These are phyloP conservation scores for Pinna nobilis DNA, from an alignment of 1,140 invertebrate genomes.

Conservation along the genomic window DNA sequence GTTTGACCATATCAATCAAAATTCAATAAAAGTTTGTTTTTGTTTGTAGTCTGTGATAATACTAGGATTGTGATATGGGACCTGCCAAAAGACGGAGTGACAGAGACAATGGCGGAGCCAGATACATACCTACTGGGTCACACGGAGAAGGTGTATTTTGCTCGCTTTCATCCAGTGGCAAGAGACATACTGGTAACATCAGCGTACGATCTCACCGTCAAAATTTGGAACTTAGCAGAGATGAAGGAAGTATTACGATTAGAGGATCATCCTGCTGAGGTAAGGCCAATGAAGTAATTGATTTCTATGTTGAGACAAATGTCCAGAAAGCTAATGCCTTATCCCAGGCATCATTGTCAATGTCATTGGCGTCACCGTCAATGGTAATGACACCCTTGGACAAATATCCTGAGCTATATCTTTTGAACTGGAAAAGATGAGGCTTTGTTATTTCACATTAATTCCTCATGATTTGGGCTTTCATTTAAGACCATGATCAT, in stretches of 20 bases:
- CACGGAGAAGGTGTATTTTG: slow-evolving; percentile 92
- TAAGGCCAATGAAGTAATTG: slow-evolving; percentile 35
- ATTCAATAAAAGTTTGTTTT: too few species aligned
- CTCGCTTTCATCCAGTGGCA: slow-evolving; percentile 93
- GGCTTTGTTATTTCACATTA: too few species aligned
- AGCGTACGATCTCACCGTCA: slow-evolving; percentile 92
- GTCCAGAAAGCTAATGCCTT: too few species aligned
- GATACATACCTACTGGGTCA: slow-evolving; percentile 78
- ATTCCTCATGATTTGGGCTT: too few species aligned
- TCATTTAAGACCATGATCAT: too few species aligned
- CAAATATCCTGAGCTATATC: too few species aligned
- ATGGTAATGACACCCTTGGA: too few species aligned
- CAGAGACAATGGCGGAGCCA: slow-evolving; percentile 83
- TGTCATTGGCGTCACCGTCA: too few species aligned
- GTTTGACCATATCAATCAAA: too few species aligned
- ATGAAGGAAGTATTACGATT: slow-evolving; percentile 57
- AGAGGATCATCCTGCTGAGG: slow-evolving; percentile 62
- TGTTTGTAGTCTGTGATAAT: slow-evolving; percentile 86
- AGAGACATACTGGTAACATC: slow-evolving; percentile 88
- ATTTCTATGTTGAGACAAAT: too few species aligned
- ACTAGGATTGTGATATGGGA: slow-evolving; percentile 92
- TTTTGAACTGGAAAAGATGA: too few species aligned
- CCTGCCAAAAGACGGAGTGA: slow-evolving; percentile 82
- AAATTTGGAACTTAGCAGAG: slow-evolving; percentile 83
- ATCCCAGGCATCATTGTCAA: too few species aligned